phyloP scores from a whole-genome alignment of 2,113 vertebrate genomes.

The Oriolus oriolus region DNA sequence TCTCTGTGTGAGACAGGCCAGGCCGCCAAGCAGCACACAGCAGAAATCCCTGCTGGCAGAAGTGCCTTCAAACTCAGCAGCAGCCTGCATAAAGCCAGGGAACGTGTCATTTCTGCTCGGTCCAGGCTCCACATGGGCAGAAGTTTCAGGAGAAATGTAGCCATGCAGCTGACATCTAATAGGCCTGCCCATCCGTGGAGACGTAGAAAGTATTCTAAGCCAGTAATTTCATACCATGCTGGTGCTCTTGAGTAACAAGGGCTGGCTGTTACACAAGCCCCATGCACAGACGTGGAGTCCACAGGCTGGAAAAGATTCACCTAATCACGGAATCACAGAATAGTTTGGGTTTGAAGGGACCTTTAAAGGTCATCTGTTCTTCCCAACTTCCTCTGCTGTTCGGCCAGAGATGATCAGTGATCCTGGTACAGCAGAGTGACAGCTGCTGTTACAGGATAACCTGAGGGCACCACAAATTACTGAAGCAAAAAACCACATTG shows the following conservation, averaged over 20 bases:
- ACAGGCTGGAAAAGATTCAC: not conserved
- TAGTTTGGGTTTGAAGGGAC: not conserved
- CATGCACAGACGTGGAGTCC: not conserved
- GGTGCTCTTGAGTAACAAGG: not conserved
- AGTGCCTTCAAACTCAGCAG: not conserved
- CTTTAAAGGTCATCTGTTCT: not conserved
- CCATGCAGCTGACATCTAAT: not conserved
- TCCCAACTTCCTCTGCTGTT: not conserved
- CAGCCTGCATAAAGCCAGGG: not conserved
- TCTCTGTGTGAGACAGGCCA: not conserved
- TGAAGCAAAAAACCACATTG: not conserved
- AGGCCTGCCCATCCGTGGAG: not conserved
- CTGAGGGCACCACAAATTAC: not conserved
- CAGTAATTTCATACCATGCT: not conserved
- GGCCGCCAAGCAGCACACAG: not conserved
- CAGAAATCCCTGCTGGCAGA: constrained; percentile 16
- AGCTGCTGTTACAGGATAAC: not conserved
- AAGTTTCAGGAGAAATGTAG: not conserved
- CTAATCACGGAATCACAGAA: not conserved
- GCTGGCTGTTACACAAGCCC: constrained; percentile 32
- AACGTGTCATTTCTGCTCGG: not conserved
- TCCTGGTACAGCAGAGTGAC: not conserved
- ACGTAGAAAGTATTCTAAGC: not conserved
- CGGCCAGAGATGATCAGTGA: not conserved
- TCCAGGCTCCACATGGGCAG: not conserved